Conservation (phyloP, 2,797 vertebrate species). For the Gallinago nigripennis region DNA sequence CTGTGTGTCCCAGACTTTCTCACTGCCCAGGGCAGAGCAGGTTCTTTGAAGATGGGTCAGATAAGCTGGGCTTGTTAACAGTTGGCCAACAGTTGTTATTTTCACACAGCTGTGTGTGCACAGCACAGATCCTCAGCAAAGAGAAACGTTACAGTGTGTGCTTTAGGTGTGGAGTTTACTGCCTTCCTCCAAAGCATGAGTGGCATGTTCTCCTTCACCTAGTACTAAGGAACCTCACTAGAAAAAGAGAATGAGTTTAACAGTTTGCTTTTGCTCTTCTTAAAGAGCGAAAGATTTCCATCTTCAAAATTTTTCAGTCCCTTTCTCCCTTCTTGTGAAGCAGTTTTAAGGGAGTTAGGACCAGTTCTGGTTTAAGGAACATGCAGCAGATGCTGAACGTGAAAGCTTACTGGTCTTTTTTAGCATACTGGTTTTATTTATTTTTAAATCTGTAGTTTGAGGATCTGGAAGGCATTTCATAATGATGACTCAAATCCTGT, state of each 20-base stretch:
- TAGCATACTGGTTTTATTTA: neutral
- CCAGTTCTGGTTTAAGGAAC: neutral
- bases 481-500: neutral
- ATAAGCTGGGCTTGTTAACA: neutral
- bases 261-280: neutral
- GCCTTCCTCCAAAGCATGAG: rapidly evolving
- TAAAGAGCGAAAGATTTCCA: neutral
- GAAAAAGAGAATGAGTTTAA: neutral
- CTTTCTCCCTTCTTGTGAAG: neutral
- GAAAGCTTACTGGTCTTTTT: neutral
- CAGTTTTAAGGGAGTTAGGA: neutral
- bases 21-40: neutral
- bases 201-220: neutral
- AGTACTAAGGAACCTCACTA: neutral
- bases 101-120: neutral
- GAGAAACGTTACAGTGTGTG: too few relatives aligned
- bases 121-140: neutral
- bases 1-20: rapidly evolving
- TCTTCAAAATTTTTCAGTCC: too few relatives aligned
- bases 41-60: neutral
- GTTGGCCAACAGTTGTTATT: rapidly evolving
- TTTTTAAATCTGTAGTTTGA: neutral
- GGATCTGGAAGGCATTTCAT: neutral
- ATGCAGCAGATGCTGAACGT: neutral
- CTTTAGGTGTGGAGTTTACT: neutral